Base-by-base conservation (phyloP, 2,113 vertebrate genomes). In the Drymodes brunneopygia region DNA sequence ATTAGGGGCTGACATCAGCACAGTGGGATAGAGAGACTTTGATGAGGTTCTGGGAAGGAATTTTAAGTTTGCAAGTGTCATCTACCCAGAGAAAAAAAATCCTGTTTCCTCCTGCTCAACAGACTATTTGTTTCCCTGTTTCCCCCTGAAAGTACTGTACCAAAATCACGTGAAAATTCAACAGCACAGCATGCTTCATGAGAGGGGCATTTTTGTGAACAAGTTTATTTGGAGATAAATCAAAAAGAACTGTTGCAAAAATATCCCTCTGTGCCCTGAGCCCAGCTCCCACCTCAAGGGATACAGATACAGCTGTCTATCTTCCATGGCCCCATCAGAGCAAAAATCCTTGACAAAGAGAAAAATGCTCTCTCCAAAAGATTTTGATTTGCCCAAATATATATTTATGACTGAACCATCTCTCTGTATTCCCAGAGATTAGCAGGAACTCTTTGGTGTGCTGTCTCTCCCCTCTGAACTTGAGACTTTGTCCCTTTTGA, bases 121-220 rank as follows among this genome's bases (percentile, higher is more conserved):
- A 9, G 27, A 4, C 10, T 70, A 11, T 73, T 56, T 80, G 28
- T 78, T 94, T 81, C 13, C 11, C 12, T 44, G 4, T 36, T 42
- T 73, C 48, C 4, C 21, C 24, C 28, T 11, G 20, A 86, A 78
- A 91, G 5, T 16, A 70, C 25, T 73, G 24, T 36, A 56, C 15
- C 33, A 80, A 83, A 86, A 65, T 33, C 40, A 66, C 1, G 3
- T 42, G 36, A 86, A 73, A 66, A 86, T 91, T 58, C 21, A 62
- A 15, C 3, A 9, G 38, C 0, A 0, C 9, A 38, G 4, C 23
- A 66, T 47, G 27, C 45, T 67, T 77, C 13, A 15, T 45, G 38
- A 57, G 9, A 18, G 11, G 5, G 5, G 0, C 3, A 47, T 69
- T 84, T 77, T 73, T 56, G 38, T 25, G 15, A 60, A 56, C 47